These are phyloP conservation scores for Theocolax elegans DNA, from an alignment of 1,140 invertebrate species.

Conservation along the genomic window DNA sequence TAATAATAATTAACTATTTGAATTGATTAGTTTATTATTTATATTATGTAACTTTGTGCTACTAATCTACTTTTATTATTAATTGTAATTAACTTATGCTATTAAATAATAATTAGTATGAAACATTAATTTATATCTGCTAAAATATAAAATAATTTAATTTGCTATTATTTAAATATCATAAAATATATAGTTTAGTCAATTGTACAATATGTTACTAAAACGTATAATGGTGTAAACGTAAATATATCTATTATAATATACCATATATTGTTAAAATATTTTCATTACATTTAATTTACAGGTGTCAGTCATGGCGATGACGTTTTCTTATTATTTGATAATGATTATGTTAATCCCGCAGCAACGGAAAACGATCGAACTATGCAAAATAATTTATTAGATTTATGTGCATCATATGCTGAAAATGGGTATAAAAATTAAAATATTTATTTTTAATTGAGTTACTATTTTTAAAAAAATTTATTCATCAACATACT, in stretches of 20 bases:
- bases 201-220: no score
- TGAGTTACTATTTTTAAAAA: background rate
- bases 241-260: background rate
- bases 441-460: constrained; percentile 17
- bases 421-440: constrained; percentile 68
- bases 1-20: no score
- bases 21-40: no score
- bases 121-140: no score
- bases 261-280: background rate
- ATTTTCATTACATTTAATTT: constrained; percentile 23
- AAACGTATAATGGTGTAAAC: no score
- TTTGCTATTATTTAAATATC: no score
- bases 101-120: no score
- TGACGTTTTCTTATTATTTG: constrained; percentile 62
- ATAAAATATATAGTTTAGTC: no score
- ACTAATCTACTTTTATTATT: no score
- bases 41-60: no score
- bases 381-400: constrained; percentile 65
- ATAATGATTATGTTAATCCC: constrained; percentile 48
- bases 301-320: constrained; percentile 71
- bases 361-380: constrained; percentile 57
- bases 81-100: no score
- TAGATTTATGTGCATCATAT: constrained; percentile 67
- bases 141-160: no score
- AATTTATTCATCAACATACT: background rate